These are phyloP conservation scores for Felis chaus DNA, from an alignment of 2,113 vertebrate species.

Conservation along the genomic window DNA sequence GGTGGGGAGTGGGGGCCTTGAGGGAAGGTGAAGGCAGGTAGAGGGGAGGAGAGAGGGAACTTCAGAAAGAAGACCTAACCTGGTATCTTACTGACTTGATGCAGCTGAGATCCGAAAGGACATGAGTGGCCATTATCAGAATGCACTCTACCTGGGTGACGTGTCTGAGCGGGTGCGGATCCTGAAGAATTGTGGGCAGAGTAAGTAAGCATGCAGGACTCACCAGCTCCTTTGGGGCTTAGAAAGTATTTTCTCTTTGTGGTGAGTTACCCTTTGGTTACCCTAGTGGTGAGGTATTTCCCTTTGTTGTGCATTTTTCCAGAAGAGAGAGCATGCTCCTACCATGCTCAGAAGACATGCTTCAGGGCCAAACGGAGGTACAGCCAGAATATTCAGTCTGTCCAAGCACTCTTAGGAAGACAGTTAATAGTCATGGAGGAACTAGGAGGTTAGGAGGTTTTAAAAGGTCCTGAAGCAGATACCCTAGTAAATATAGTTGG, in stretches of 20 bases:
- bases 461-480: background rate
- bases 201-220: conserved; percentile 84
- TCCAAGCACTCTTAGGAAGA: background rate
- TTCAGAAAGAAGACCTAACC: background rate
- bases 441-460: background rate
- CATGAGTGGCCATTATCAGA: conserved; percentile 99
- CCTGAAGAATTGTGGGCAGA: conserved; percentile 97
- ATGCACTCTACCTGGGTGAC: conserved; percentile 95
- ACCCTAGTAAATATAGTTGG: background rate
- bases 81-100: background rate
- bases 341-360: background rate
- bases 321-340: background rate
- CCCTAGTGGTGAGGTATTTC: background rate
- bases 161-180: conserved; percentile 96
- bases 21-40: background rate
- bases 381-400: background rate
- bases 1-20: background rate
- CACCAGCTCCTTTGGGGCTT: background rate
- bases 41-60: too few relatives aligned
- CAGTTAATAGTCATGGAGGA: background rate
- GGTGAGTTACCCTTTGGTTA: background rate
- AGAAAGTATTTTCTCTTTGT: background rate
- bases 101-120: conserved; percentile 98
- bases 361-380: background rate
- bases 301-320: background rate